Percentiles rank a stretch among this genome's conserved stretches.
phyloP scores from a whole-genome alignment of 2,797 vertebrate genomes.

The Carduelis carduelis region DNA sequence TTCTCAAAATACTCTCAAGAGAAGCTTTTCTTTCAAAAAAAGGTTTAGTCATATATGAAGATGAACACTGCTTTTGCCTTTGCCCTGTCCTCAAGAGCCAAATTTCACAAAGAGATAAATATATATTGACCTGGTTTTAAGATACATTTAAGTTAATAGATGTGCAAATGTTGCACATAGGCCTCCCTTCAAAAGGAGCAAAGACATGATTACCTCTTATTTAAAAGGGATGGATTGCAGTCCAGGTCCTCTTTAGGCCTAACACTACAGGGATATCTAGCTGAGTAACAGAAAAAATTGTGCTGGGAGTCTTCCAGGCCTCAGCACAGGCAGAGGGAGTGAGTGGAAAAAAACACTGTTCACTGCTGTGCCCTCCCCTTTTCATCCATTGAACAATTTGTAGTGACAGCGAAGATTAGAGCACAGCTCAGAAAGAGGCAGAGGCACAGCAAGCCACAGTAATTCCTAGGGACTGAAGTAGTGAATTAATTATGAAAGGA shows the following conservation, averaged over 20 bases:
- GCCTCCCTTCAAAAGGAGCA: neutral
- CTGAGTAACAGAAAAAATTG: neutral
- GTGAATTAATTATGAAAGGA: conserved; percentile 13
- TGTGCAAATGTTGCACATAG: neutral
- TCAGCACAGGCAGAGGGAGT: neutral
- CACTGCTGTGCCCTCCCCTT: neutral
- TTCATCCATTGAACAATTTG: neutral
- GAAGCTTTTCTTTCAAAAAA: neutral
- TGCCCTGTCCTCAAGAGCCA: neutral
- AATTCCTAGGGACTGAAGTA: neutral
- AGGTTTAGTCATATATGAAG: neutral
- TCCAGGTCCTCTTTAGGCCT: neutral
- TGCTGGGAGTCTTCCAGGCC: neutral
- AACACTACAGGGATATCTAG: neutral
- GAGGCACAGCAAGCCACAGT: neutral
- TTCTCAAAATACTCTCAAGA: neutral
- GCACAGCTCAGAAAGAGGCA: neutral
- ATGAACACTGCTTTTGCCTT: neutral
- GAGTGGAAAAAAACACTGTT: conserved; percentile 37
- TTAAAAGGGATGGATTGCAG: neutral
- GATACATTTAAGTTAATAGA: neutral
- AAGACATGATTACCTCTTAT: neutral
- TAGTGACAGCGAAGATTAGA: conserved; percentile 22
- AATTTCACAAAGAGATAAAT: neutral
- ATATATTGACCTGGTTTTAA: neutral